Conservation (phyloP, 2,797 vertebrate species). For the Zalophus californianus region DNA sequence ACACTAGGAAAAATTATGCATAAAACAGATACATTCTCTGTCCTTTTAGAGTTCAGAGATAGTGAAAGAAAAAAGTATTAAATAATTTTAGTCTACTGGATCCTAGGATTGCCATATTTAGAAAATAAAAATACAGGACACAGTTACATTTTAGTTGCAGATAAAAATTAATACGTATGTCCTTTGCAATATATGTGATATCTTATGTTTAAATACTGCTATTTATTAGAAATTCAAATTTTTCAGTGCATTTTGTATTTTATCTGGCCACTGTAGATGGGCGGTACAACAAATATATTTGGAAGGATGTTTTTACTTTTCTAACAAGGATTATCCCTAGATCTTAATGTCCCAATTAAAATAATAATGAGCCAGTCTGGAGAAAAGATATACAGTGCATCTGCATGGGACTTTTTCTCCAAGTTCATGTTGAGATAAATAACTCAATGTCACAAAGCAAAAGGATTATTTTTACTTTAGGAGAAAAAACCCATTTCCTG, state of each 20-base stretch:
- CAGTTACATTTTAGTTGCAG: conserved; percentile 10
- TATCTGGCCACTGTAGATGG: not conserved
- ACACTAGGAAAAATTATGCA: not conserved
- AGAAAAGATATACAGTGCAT: not conserved
- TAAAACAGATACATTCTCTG: not conserved
- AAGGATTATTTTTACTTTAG: not conserved
- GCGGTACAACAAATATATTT: not conserved
- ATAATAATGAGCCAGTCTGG: not conserved
- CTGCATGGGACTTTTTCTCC: not conserved
- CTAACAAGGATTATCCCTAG: not conserved
- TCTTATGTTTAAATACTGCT: not conserved
- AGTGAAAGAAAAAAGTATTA: not conserved
- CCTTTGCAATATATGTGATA: not conserved
- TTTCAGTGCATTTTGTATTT: not conserved
- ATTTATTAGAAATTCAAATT: not conserved
- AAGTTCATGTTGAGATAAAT: not conserved
- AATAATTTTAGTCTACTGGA: not conserved
- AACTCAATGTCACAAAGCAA: not conserved
- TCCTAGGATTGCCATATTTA: not conserved
- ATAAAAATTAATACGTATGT: not conserved
- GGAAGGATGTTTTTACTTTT: not conserved
- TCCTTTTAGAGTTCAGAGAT: not conserved
- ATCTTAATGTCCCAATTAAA: not conserved
- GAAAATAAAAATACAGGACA: not conserved
- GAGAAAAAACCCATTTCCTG: not conserved